These are phyloP conservation scores for Misgurnus mizolepis DNA, from an alignment of 2,113 vertebrate species.

Conservation along the genomic window DNA sequence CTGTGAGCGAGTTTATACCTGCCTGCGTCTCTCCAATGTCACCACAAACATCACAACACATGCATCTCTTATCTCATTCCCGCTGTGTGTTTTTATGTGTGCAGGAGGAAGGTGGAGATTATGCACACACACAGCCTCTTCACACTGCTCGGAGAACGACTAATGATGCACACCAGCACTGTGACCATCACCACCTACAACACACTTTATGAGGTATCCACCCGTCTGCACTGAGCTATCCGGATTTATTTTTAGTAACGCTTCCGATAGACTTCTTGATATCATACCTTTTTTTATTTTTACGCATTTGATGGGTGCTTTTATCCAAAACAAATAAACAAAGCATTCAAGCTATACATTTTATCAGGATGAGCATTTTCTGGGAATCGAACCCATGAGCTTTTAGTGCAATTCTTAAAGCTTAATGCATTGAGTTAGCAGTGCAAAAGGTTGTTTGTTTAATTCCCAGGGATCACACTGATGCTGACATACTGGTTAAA, in stretches of 20 bases:
- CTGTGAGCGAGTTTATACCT: conserved; percentile 8
- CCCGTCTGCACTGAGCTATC: not conserved
- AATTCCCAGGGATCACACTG: no score
- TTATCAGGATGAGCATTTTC: no score
- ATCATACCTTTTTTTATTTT: not conserved
- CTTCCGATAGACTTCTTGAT: not conserved
- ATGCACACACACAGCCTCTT: conserved; percentile 99
- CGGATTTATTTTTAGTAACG: not conserved
- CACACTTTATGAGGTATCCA: conserved; percentile 93
- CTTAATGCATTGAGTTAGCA: no score
- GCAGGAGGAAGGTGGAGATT: conserved; percentile 97
- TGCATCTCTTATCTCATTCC: not conserved
- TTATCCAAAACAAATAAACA: no score
- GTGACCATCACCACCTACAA: conserved; percentile 98
- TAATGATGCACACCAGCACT: conserved; percentile 98
- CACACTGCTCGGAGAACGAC: conserved; percentile 93
- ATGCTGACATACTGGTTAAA: no score
- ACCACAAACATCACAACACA: not conserved
- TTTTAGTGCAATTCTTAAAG: no score
- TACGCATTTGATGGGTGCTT: no score
- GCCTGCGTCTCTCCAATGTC: conserved; percentile 1
- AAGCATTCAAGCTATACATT: no score
- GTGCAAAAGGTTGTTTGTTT: no score
- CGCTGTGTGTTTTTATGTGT: conserved; percentile 32
- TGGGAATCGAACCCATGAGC: no score